Evolutionary conservation across 2,797 vertebrate genomes (phyloP), one percentile per base, ranked within the genome.

Genomic region (Bryconaethiops microstoma): DNA sequence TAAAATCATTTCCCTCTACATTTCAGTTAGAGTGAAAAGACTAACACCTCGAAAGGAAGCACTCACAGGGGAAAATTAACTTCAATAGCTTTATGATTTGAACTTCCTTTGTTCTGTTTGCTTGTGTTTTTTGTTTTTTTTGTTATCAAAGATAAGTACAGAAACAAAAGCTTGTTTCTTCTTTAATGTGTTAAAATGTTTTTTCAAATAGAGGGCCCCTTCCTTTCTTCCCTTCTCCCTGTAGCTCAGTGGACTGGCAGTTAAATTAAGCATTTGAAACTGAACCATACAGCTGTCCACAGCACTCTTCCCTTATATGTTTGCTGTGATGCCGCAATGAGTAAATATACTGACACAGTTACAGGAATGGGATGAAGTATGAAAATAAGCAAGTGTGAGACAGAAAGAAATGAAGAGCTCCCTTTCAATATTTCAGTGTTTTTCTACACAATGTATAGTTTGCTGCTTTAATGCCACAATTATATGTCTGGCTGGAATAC

Each of bases 81-180:
- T 48, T 76, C 14, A 65, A 10, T 19, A 5, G 7, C 12, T 60
- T 62, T 25, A 48, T 40, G 12, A 63, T 78, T 70, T 82, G 39
- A 77, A 23, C 68, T 75, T 80, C 63, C 52, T 75, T 60, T 60
- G 16, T 79, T 67, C 42, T 48, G 12, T 9, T 45, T 68, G 12
- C 4, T 57, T 7, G 5, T 55, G 7, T 29, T 48, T 9, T 40
- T 59, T 42, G 59, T 29, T 50, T 40, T 59, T 42, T 74, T 29
- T 50, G 13, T 45, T 40, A 63, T 76, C 1, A 73, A 60, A 78
- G 13, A 55, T 9, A 29, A 40, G 4, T n/a, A 48, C 7, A 23
- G 12, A 7, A 23, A 52, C 12, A 39, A 7, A 72, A 77, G 29
- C 3, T 13, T 68, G 13, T 17, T 4, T 14, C 7, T 69, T 2